Evolutionary conservation across 2,797 vertebrate species (phyloP).

Genomic region (Chiroxiphia lanceolata): DNA sequence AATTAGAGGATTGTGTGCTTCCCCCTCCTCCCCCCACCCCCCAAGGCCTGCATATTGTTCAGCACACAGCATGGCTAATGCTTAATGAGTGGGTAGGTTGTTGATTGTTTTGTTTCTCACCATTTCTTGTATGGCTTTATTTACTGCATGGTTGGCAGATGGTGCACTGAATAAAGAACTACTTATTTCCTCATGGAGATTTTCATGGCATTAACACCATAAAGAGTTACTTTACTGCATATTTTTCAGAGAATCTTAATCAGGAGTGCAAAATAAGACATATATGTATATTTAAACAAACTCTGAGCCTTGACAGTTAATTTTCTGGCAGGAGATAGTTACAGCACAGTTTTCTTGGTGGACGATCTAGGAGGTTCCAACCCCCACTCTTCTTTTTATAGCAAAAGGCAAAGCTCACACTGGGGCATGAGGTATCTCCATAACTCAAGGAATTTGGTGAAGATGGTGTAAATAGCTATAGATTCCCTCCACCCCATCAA

Average conservation of each 20-base stretch:
- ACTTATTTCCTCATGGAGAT: slow-evolving; percentile 2
- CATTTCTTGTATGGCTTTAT: slow-evolving; percentile 46
- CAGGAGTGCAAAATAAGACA: neutral
- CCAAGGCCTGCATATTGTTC: neutral
- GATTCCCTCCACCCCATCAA: neutral
- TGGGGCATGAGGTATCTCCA: rapidly evolving
- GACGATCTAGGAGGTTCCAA: neutral
- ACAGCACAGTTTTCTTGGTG: neutral
- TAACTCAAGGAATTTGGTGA: neutral
- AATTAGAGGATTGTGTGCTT: slow-evolving; percentile 4
- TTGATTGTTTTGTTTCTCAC: slow-evolving; percentile 66
- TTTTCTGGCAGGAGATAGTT: neutral
- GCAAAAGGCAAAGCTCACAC: neutral
- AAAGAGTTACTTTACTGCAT: neutral
- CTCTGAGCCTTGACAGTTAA: neutral
- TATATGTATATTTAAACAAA: neutral
- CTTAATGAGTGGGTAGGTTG: slow-evolving; percentile 58
- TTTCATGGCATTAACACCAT: neutral
- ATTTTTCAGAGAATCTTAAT: neutral
- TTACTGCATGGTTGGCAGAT: slow-evolving; percentile 46
- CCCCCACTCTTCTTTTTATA: neutral
- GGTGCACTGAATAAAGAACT: slow-evolving; percentile 23
- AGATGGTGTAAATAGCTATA: neutral
- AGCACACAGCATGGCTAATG: slow-evolving; percentile 19
- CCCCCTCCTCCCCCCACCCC: neutral